Percentiles rank a stretch among this genome's conserved stretches.
Conservation (phyloP, 2,113 vertebrate species). For the Cyprinodon tularosa region DNA sequence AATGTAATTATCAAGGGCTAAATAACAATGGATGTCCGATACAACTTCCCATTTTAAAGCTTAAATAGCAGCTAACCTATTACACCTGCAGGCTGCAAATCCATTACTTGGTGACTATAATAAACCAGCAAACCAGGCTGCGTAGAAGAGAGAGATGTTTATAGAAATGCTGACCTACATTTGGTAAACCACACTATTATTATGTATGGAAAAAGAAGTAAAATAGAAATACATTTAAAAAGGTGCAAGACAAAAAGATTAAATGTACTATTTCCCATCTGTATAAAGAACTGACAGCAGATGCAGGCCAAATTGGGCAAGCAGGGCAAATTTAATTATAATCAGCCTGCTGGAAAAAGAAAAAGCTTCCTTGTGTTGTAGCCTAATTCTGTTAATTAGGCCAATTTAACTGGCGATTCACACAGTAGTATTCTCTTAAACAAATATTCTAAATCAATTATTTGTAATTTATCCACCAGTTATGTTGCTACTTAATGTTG, state of each 20-base stretch:
- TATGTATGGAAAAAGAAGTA: background rate
- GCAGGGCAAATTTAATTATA: conserved; percentile 47
- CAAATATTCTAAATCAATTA: background rate
- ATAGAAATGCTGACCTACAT: conserved; percentile 1
- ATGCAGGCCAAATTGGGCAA: conserved; percentile 41
- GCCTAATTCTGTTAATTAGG: conserved; percentile 58
- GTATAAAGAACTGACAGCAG: conserved; percentile 17
- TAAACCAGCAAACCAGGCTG: conserved; percentile 7
- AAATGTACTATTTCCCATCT: background rate
- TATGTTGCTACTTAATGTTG: background rate
- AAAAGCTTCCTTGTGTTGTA: conserved; percentile 14
- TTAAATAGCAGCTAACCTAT: background rate
- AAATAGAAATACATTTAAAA: background rate
- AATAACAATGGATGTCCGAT: background rate
- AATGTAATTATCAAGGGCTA: background rate
- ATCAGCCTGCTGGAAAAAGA: conserved; percentile 38
- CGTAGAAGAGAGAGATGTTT: background rate
- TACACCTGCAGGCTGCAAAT: conserved; percentile 3
- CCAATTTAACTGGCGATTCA: conserved; percentile 35
- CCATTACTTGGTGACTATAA: background rate
- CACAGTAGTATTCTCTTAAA: background rate
- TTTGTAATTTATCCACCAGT: background rate
- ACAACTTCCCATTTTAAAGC: background rate
- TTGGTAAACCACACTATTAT: background rate
- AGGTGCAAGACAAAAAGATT: background rate